Evolutionary conservation across 2,888 invertebrate genomes (phyloP).

Genomic region (Pammene aurita): DNA sequence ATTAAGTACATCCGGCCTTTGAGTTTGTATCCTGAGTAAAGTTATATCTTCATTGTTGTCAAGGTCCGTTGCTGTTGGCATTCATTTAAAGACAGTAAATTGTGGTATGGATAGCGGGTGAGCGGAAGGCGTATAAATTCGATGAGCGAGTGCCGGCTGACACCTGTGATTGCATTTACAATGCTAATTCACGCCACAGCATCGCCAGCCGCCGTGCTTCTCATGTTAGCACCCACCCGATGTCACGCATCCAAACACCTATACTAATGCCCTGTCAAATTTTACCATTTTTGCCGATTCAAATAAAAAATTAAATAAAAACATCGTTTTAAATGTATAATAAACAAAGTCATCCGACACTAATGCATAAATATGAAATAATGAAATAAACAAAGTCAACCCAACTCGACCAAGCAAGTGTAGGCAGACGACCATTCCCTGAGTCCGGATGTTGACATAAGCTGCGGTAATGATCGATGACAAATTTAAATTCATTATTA

Average conservation of each 20-base stretch:
- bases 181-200: slow-evolving; percentile 80
- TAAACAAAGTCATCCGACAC: not conserved
- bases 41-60: slow-evolving; percentile 64
- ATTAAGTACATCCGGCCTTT: slow-evolving; percentile 32
- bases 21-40: slow-evolving; percentile 45
- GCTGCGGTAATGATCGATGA: slow-evolving; percentile 63
- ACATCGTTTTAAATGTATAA: slow-evolving; percentile 7
- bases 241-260: slow-evolving; percentile 43
- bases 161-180: slow-evolving; percentile 84
- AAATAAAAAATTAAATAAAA: slow-evolving; percentile 13
- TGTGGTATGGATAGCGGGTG: slow-evolving; percentile 73
- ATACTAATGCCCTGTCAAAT: slow-evolving; percentile 10
- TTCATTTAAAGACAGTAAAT: slow-evolving; percentile 76
- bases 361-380: slow-evolving; percentile 28
- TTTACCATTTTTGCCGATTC: not conserved
- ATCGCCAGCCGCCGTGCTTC: slow-evolving; percentile 63
- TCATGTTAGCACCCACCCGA: slow-evolving; percentile 46
- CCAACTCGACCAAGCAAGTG: slow-evolving; percentile 11
- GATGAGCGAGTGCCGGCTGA: slow-evolving; percentile 76
- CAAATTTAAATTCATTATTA: slow-evolving; percentile 66
- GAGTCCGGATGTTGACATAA: slow-evolving; percentile 51
- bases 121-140: slow-evolving; percentile 80
- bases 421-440: slow-evolving; percentile 40
- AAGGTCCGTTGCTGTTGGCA: slow-evolving; percentile 57
- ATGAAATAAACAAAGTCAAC: slow-evolving; percentile 24